These are phyloP conservation scores for Agrochola litura DNA, from an alignment of 2,888 invertebrate genomes.

Conservation along the genomic window DNA sequence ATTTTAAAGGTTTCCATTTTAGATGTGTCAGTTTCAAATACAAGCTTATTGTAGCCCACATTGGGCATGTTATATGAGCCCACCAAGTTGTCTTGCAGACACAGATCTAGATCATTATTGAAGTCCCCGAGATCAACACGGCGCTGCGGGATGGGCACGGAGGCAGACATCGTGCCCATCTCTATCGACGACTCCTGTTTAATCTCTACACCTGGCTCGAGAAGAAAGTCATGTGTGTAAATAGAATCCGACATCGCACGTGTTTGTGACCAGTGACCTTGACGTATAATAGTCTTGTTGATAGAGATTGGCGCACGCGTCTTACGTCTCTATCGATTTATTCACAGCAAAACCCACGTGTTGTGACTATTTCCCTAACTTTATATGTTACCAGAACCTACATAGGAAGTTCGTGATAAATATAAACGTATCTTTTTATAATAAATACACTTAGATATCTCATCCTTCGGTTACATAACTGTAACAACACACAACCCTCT, in stretches of 20 bases:
- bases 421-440: slow-evolving; percentile 38
- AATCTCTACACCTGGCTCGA: slow-evolving; percentile 91
- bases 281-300: slow-evolving; percentile 88
- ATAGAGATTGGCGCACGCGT: slow-evolving; percentile 89
- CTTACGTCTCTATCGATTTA: slow-evolving; percentile 87
- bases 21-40: slow-evolving; percentile 83
- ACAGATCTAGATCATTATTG: slow-evolving; percentile 89
- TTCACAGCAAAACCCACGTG: slow-evolving; percentile 87
- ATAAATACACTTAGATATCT: slow-evolving; percentile 66
- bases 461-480: slow-evolving; percentile 86
- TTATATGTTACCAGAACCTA: slow-evolving; percentile 76
- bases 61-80: slow-evolving; percentile 83
- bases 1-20: slow-evolving; percentile 93
- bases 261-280: slow-evolving; percentile 88
- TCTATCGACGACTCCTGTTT: slow-evolving; percentile 91
- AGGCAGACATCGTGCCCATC: slow-evolving; percentile 88
- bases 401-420: slow-evolving; percentile 17
- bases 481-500: slow-evolving; percentile 77
- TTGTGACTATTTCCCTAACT: slow-evolving; percentile 71
- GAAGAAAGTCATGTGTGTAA: slow-evolving; percentile 92
- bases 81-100: slow-evolving; percentile 87
- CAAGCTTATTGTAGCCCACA: slow-evolving; percentile 83
- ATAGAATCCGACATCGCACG: slow-evolving; percentile 92
- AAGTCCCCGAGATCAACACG: slow-evolving; percentile 88
- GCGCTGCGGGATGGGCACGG: slow-evolving; percentile 92